phyloP scores from a whole-genome alignment of 2,888 invertebrate species.

The Sminthurinus aureus region DNA sequence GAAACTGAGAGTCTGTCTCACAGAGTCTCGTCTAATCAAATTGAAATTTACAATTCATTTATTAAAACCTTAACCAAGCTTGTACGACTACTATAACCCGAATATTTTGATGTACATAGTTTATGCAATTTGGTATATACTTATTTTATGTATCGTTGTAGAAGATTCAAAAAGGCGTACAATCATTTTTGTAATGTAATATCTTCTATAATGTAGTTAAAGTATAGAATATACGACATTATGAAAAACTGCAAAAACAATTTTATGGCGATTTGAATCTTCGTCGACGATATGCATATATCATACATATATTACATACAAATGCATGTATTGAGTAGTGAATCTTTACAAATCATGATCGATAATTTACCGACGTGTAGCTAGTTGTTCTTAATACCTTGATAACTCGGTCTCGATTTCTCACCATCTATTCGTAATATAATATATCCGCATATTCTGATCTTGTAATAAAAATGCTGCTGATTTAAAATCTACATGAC shows the following conservation, averaged over 20 bases:
- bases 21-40: conserved; percentile 24
- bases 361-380: too few relatives aligned
- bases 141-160: not conserved
- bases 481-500: too few relatives aligned
- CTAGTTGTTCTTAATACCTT: too few relatives aligned
- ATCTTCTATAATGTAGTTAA: not conserved
- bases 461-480: too few relatives aligned
- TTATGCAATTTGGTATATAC: not conserved
- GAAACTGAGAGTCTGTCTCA: conserved; percentile 31
- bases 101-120: not conserved
- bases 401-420: too few relatives aligned
- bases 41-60: conserved; percentile 33
- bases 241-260: not conserved
- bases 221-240: not conserved
- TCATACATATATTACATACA: too few relatives aligned
- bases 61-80: conserved; percentile 34
- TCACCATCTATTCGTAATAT: too few relatives aligned
- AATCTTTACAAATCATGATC: too few relatives aligned
- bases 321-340: too few relatives aligned
- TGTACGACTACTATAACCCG: not conserved
- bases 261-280: not conserved
- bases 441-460: too few relatives aligned
- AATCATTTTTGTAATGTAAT: not conserved
- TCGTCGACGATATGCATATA: too few relatives aligned
- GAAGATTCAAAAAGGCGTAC: not conserved